Base-by-base conservation (phyloP, 1,140 invertebrate genomes). In the Aphidius gifuensis region DNA sequence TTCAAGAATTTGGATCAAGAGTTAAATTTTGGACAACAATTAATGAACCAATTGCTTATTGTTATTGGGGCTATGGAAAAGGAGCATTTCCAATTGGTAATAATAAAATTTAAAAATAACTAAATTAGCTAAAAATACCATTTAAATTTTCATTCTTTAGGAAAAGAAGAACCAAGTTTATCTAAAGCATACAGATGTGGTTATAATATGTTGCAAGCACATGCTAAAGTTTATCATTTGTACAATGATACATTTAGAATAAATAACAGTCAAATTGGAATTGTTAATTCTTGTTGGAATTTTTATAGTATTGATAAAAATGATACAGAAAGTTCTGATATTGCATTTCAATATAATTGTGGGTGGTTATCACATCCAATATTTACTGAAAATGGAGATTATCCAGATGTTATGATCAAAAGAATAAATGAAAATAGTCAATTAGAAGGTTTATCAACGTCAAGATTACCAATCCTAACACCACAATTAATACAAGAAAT, bases 311-410 rank as follows among this genome's bases (percentile, higher is more conserved):
- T 56, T 60, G 53, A 38, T 9, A 64, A 1, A n/a, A 59, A 49
- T 4, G 75, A 77, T 49, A 40, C 11, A 1, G 4, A 38, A 7
- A 64, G 70, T 9, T 64, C 57, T 7, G 73, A 74, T n/a, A 48
- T 62, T 4, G 64, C 64, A 0, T 78, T 73, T 64, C 63, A 74
- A 7, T 85, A 82, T 60, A 65, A 82, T 67, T 81, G 78, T 67
- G 88, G 88, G 9, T 88, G 86, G 86, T 83, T 83, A 58, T 82
- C 84, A 0, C 74, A 89, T 70, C 86, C 86, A 16, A 84, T 89
- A 60, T 85, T 84, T 74, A 82, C 82, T 0, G 54, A 72, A 56
- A 63, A 78, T 3, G 87, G 87, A 0, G 84, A 87, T 61, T 90
- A 88, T 69, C 86, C 87, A 2, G 68, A 74, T 60, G 68, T 85